Percentiles rank a stretch among this genome's conserved stretches.
Evolutionary conservation across 64 coral and sea anemone genomes (phyloP).

Genomic region (Dendronephthya gigantea): DNA sequence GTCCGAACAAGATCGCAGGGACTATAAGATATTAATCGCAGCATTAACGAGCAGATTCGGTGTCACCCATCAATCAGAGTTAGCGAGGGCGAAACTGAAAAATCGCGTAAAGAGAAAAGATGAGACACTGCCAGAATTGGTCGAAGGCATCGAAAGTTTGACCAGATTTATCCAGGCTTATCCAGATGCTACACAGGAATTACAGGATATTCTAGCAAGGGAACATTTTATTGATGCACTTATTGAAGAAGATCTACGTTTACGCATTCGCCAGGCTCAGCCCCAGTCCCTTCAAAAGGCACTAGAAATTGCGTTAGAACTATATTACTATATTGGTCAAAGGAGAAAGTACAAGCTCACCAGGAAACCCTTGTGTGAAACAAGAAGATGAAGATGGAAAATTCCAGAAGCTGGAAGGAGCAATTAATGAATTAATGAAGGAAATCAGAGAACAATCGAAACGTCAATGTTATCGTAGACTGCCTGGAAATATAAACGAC

Average conservation of each 20-base stretch:
- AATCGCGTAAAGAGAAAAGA: background rate
- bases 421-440: background rate
- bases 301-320: constrained; percentile 22
- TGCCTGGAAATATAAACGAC: background rate
- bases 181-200: constrained; percentile 22
- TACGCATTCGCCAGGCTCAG: constrained; percentile 20
- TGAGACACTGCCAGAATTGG: constrained; percentile 29
- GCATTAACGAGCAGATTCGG: background rate
- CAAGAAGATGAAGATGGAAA: background rate
- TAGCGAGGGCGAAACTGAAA: background rate
- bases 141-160: constrained; percentile 20
- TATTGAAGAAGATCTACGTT: constrained; percentile 27
- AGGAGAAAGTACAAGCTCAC: background rate
- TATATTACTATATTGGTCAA: constrained; percentile 18
- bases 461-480: background rate
- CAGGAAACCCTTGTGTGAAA: background rate
- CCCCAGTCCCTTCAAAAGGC: constrained; percentile 25
- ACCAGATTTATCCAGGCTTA: background rate
- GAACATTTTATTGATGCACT: constrained; percentile 54
- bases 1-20: background rate
- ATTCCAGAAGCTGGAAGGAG: background rate
- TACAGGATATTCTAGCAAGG: constrained; percentile 30
- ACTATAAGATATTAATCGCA: background rate
- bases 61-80: background rate
- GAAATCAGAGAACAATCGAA: background rate